These are phyloP conservation scores for Carpatolechia fugitivella DNA, from an alignment of 2,888 invertebrate genomes.

Conservation along the genomic window DNA sequence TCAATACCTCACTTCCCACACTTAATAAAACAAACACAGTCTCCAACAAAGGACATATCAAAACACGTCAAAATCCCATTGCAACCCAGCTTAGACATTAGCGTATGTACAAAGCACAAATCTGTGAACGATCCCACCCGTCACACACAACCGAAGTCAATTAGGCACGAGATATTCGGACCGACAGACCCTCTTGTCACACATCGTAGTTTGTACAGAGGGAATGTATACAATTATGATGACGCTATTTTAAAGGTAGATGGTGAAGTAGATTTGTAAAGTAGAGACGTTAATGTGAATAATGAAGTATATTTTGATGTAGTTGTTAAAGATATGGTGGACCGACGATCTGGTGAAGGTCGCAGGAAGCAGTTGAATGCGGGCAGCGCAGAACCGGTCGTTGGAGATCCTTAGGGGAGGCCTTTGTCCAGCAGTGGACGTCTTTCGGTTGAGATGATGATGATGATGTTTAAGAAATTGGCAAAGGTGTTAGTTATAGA, in stretches of 20 bases:
- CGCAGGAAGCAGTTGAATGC: no score
- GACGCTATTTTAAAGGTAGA: background rate
- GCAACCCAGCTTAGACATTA: constrained; percentile 27
- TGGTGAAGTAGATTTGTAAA: no score
- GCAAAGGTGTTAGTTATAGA: no score
- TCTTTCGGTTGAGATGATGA: no score
- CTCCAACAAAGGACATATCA: constrained; percentile 47
- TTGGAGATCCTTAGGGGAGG: no score
- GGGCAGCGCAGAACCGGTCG: no score
- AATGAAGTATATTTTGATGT: no score
- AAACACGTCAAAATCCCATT: constrained; percentile 45
- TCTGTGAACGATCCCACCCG: constrained; percentile 38
- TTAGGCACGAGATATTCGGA: constrained; percentile 51
- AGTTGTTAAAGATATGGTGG: no score
- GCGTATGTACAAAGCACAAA: constrained; percentile 29
- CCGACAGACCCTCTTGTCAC: constrained; percentile 36
- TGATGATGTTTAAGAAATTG: no score
- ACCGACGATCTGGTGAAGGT: no score
- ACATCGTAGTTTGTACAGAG: background rate
- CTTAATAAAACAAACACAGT: constrained; percentile 19
- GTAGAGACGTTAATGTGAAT: no score
- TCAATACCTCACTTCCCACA: constrained; percentile 43
- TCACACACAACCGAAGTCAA: constrained; percentile 55
- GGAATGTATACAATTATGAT: background rate
- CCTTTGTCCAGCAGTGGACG: no score